These are phyloP conservation scores for Onychorhynchus coronatus DNA, from an alignment of 2,113 vertebrate species.

Conservation along the genomic window DNA sequence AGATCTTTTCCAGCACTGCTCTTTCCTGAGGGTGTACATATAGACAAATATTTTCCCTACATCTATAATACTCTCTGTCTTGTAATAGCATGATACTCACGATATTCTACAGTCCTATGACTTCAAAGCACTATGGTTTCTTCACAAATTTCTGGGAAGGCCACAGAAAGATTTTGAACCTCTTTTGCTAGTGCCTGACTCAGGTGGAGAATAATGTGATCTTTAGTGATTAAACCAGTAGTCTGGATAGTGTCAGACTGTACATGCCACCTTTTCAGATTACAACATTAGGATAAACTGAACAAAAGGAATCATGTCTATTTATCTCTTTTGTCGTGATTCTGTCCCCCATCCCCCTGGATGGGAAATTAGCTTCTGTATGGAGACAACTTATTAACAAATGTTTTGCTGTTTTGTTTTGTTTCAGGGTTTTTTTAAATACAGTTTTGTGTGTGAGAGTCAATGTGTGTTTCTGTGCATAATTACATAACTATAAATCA, in stretches of 20 bases:
- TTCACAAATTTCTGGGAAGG: not conserved
- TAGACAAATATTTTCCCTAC: not conserved
- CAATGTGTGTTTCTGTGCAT: not conserved
- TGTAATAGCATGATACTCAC: not conserved
- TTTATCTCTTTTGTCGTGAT: not conserved
- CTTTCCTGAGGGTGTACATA: not conserved
- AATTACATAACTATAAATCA: not conserved
- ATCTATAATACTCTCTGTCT: not conserved
- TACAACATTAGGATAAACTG: not conserved
- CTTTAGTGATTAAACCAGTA: not conserved
- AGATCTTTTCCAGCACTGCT: not conserved
- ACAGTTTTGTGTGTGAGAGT: not conserved
- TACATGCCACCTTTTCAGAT: not conserved
- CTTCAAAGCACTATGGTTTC: not conserved
- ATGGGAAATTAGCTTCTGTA: not conserved
- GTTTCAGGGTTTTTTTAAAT: not conserved
- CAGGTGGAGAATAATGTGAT: accelerated
- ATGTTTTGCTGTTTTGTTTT: not conserved
- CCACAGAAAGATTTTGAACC: not conserved
- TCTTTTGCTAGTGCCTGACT: not conserved
- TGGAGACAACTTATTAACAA: not conserved
- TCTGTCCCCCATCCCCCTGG: not conserved
- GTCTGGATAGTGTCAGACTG: not conserved
- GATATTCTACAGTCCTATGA: not conserved
- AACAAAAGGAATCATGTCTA: not conserved